These are phyloP conservation scores for Bovichtus diacanthus DNA, from an alignment of 2,797 vertebrate genomes.

Conservation along the genomic window DNA sequence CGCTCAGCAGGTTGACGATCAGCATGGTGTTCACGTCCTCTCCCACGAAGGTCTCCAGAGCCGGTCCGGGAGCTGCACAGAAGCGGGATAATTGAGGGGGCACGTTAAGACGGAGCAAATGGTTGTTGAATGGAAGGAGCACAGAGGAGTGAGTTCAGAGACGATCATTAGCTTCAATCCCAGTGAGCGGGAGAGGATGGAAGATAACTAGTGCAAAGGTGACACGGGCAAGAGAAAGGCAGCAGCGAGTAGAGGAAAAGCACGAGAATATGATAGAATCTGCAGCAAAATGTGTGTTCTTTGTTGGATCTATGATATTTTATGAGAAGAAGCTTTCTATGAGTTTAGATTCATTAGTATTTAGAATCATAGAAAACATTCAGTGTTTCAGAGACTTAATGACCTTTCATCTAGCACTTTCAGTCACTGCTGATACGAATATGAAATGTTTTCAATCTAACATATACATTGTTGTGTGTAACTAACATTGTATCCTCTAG, in stretches of 20 bases:
- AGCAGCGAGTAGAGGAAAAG: background rate
- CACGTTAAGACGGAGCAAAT: too few species aligned
- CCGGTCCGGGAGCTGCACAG: constrained; percentile 86
- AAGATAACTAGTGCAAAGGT: background rate
- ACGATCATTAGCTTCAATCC: constrained; percentile 8
- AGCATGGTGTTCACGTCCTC: constrained; percentile 95
- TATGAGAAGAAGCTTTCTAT: background rate
- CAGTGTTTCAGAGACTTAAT: too few species aligned
- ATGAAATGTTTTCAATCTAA: too few species aligned
- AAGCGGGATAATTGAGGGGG: background rate
- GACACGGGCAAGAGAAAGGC: too few species aligned
- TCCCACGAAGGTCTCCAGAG: constrained; percentile 96
- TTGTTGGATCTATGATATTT: too few species aligned
- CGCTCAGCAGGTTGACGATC: constrained; percentile 94
- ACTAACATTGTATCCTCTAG: too few species aligned
- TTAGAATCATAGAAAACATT: too few species aligned
- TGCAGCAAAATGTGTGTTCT: background rate
- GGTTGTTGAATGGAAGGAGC: background rate
- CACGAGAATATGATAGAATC: background rate
- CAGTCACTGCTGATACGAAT: too few species aligned
- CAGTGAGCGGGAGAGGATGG: background rate
- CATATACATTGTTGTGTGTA: too few species aligned
- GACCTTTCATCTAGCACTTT: too few species aligned
- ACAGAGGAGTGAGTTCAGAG: background rate
- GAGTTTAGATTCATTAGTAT: background rate